Conservation (phyloP, 1,140 invertebrate genomes). For the Pentalonia nigronervosa region DNA sequence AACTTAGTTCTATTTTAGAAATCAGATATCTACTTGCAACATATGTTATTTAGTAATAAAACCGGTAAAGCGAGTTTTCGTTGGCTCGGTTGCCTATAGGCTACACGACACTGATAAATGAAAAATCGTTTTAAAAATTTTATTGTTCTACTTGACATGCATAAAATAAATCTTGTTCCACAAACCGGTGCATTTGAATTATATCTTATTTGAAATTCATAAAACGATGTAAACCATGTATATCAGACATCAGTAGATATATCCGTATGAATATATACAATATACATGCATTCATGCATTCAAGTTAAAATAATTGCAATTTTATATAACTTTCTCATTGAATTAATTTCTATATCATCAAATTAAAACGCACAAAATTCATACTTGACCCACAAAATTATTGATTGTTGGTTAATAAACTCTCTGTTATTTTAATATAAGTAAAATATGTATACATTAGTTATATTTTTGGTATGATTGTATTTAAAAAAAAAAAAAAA, state of each 20-base stretch:
- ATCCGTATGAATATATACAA: neutral
- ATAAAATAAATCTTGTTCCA: constrained; percentile 8
- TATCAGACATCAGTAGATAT: neutral
- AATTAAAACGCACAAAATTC: neutral
- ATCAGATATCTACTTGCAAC: neutral
- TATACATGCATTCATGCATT: neutral
- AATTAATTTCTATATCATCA: neutral
- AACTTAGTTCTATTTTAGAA: neutral
- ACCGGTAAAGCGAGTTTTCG: neutral
- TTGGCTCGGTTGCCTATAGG: neutral
- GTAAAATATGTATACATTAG: neutral
- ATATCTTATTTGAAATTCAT: constrained; percentile 22
- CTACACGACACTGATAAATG: neutral
- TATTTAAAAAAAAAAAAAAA: neutral
- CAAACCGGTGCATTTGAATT: neutral
- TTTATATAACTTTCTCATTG: neutral
- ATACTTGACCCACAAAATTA: neutral
- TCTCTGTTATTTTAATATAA: neutral
- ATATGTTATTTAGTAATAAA: neutral
- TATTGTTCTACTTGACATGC: constrained; percentile 15
- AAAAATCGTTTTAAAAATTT: neutral
- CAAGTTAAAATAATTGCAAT: neutral
- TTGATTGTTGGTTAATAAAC: neutral
- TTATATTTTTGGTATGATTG: neutral
- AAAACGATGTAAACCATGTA: neutral